These are phyloP conservation scores for Mus musculus DNA, from an alignment of 2,113 vertebrate species.

Conservation along the genomic window GRCm39 chr4:131871001-131871500, in stretches of 20 bases:
- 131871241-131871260: background rate
- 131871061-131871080: background rate
- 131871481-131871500: slow-evolving; percentile 97
- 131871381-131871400: background rate
- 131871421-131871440: background rate
- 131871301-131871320: background rate
- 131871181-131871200: slow-evolving; percentile 26
- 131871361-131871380: background rate
- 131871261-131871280: background rate
- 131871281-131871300: background rate
- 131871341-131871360: background rate
- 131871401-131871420: background rate
- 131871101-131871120: background rate
- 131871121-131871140: background rate
- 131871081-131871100: background rate
- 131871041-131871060: background rate
- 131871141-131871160: background rate
- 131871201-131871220: slow-evolving; percentile 52
- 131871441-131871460: accelerated
- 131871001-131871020: background rate
- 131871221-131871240: background rate
- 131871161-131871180: background rate
- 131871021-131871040: background rate
- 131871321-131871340: too few species aligned
- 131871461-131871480: slow-evolving; percentile 95